These are phyloP conservation scores for Sarcophaga carnaria DNA, from an alignment of 2,888 invertebrate genomes.

Conservation along the genomic window DNA sequence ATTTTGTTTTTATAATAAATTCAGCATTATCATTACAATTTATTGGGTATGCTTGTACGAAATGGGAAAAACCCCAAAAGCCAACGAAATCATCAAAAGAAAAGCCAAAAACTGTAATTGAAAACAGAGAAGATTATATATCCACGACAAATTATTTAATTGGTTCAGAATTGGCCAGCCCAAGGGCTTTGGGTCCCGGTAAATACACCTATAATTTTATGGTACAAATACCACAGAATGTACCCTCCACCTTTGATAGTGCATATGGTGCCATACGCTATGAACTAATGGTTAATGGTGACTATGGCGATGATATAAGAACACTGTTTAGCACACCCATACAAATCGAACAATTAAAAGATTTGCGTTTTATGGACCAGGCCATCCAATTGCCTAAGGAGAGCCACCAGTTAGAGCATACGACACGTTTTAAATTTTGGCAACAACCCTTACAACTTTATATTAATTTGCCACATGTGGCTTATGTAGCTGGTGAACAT, in stretches of 20 bases:
- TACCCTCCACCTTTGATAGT: slow-evolving; percentile 76
- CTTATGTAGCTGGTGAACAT: slow-evolving; percentile 74
- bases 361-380: slow-evolving; percentile 36
- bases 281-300: slow-evolving; percentile 73
- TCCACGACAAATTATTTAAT: slow-evolving; percentile 76
- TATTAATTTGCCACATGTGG: slow-evolving; percentile 73
- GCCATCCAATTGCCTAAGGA: slow-evolving; percentile 27
- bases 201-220: slow-evolving; percentile 75
- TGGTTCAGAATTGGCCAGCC: slow-evolving; percentile 76
- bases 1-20: background rate
- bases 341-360: slow-evolving; percentile 50
- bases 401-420: slow-evolving; percentile 70
- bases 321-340: slow-evolving; percentile 22
- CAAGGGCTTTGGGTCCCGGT: slow-evolving; percentile 74
- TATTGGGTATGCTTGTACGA: slow-evolving; percentile 75
- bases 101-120: slow-evolving; percentile 52
- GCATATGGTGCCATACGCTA: slow-evolving; percentile 76
- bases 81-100: slow-evolving; percentile 63
- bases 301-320: slow-evolving; percentile 64
- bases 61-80: slow-evolving; percentile 74
- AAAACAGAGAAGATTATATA: slow-evolving; percentile 77
- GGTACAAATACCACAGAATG: slow-evolving; percentile 74
- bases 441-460: slow-evolving; percentile 74
- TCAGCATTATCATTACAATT: slow-evolving; percentile 76
- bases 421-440: slow-evolving; percentile 74